These are phyloP conservation scores for Rhimphoctona megacephalus DNA, from an alignment of 2,888 invertebrate species.

Conservation along the genomic window DNA sequence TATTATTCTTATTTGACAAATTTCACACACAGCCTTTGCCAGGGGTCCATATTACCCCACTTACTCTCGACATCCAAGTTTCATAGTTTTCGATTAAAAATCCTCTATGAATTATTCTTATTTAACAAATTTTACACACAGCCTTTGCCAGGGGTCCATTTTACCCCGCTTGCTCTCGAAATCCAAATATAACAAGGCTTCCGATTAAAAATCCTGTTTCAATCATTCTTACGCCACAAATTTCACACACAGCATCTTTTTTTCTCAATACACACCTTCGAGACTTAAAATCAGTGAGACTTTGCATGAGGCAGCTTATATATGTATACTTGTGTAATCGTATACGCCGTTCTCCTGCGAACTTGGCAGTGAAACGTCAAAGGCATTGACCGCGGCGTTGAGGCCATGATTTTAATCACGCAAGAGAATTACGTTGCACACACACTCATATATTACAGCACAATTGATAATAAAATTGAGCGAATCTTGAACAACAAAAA, in stretches of 20 bases:
- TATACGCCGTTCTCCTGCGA: conserved; percentile 58
- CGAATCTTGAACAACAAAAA: not conserved
- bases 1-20: not conserved
- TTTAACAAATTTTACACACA: not conserved
- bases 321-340: conserved; percentile 36
- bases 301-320: conserved; percentile 20
- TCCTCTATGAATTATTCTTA: not conserved
- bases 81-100: not conserved
- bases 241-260: not conserved
- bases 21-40: not conserved
- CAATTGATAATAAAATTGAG: not conserved
- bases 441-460: not conserved
- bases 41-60: not conserved
- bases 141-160: not conserved
- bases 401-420: conserved; percentile 62
- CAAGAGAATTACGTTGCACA: conserved; percentile 24
- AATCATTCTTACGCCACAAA: not conserved
- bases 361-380: conserved; percentile 67
- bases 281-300: not conserved
- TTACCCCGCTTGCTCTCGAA: not conserved
- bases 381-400: conserved; percentile 64
- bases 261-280: not conserved
- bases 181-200: not conserved
- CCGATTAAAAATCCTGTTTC: not conserved
- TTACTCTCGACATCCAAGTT: not conserved